phyloP scores from a whole-genome alignment of 2,888 invertebrate genomes.

The Trichacis sp. region DNA sequence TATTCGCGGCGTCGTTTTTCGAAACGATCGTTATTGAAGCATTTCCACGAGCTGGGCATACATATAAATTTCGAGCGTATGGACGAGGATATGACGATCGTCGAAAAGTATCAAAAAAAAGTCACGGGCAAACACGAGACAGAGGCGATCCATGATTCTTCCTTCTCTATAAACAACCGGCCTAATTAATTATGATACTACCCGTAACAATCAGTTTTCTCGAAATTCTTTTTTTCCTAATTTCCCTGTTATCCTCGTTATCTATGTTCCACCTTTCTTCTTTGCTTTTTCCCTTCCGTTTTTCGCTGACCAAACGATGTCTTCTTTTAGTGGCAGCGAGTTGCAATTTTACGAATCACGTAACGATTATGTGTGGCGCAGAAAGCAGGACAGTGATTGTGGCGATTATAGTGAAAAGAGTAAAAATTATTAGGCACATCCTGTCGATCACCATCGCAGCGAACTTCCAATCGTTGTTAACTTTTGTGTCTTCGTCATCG shows the following conservation, averaged over 20 bases:
- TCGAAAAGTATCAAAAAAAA: conserved; percentile 40
- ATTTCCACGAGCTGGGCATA: conserved; percentile 31
- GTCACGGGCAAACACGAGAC: conserved; percentile 32
- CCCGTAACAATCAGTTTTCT: conserved; percentile 46
- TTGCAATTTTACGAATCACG: conserved; percentile 71
- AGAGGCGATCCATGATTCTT: conserved; percentile 34
- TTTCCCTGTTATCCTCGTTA: conserved; percentile 22
- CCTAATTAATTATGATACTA: conserved; percentile 42
- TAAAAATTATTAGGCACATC: conserved; percentile 99
- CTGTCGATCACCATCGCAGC: conserved; percentile 99
- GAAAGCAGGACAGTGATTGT: conserved; percentile 96
- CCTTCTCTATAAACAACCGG: no score
- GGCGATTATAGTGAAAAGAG: conserved; percentile 97
- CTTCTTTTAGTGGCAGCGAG: conserved; percentile 45
- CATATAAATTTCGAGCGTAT: conserved; percentile 38
- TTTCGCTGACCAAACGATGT: conserved; percentile 16
- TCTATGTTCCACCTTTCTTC: conserved; percentile 19
- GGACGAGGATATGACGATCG: conserved; percentile 42
- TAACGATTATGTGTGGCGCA: conserved; percentile 95
- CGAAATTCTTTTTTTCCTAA: conserved; percentile 18
- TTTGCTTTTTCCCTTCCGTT: conserved; percentile 3
- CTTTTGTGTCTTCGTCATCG: conserved; percentile 93
- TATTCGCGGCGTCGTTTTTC: conserved; percentile 27
- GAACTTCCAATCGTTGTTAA: conserved; percentile 99
- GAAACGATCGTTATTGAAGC: conserved; percentile 34